Conservation (phyloP, 2,797 vertebrate genomes). For the Perodicticus potto region DNA sequence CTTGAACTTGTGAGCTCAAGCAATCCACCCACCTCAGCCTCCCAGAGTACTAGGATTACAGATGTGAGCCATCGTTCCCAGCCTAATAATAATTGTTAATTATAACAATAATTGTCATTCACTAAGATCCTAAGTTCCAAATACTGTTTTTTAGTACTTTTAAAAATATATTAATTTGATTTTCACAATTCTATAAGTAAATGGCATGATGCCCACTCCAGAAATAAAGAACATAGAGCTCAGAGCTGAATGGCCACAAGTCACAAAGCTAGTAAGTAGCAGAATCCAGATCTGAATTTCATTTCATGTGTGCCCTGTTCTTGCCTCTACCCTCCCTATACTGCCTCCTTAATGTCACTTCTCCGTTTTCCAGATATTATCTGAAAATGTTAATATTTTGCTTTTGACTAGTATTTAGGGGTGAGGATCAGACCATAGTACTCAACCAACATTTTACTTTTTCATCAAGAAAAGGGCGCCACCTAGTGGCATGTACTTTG, state of each 20-base stretch:
- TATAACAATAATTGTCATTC: not conserved
- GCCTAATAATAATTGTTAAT: not conserved
- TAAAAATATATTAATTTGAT: slow-evolving; percentile 40
- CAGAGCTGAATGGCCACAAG: not conserved
- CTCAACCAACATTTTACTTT: not conserved
- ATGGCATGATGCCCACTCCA: not conserved
- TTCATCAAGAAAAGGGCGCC: slow-evolving; percentile 54
- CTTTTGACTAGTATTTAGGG: not conserved
- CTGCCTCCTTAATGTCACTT: not conserved
- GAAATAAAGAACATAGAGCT: not conserved
- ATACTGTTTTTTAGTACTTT: not conserved
- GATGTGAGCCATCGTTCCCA: too few species aligned
- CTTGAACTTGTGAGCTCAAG: too few species aligned
- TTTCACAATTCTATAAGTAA: slow-evolving; percentile 55
- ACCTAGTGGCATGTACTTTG: slow-evolving; percentile 67
- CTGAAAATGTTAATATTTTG: slow-evolving; percentile 32
- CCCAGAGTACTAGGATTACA: too few species aligned
- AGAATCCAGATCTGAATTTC: slow-evolving; percentile 32
- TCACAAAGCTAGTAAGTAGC: not conserved
- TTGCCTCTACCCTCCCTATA: not conserved
- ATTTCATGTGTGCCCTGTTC: not conserved
- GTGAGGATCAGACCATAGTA: not conserved
- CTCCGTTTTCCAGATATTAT: slow-evolving; percentile 44
- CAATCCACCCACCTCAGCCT: too few species aligned
- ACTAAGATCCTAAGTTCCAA: slow-evolving; percentile 29